A percentile compares a stretch with the other conserved stretches of the same genome.
These are phyloP conservation scores for Carapus acus DNA, from an alignment of 2,797 vertebrate genomes.

Conservation along the genomic window DNA sequence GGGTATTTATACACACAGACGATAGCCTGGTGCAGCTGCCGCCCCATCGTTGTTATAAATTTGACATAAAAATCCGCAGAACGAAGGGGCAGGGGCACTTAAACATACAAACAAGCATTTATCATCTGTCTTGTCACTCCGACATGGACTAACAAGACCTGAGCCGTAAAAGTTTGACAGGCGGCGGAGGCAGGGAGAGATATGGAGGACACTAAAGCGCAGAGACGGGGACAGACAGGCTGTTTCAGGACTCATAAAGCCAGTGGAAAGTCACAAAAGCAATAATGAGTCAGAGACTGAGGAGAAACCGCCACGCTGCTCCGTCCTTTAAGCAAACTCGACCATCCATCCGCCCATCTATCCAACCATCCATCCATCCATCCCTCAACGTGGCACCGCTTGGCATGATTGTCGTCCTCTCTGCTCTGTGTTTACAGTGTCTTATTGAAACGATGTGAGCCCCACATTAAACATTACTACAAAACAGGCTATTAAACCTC, in stretches of 20 bases:
- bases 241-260: conserved; percentile 31
- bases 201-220: conserved; percentile 29
- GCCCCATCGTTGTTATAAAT: neutral
- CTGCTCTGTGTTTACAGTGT: too few species aligned
- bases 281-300: neutral
- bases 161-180: conserved; percentile 26
- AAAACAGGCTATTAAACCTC: too few species aligned
- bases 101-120: conserved; percentile 9
- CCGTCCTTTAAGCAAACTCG: neutral
- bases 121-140: conserved; percentile 20
- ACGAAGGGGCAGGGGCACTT: conserved; percentile 5
- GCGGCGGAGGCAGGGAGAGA: conserved; percentile 7
- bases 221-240: conserved; percentile 10
- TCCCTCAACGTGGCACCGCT: neutral
- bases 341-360: neutral
- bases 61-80: neutral
- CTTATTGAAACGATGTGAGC: too few species aligned
- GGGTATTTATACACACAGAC: too few species aligned
- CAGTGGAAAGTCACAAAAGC: conserved; percentile 1
- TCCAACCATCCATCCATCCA: neutral
- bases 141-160: conserved; percentile 31
- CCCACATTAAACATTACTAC: too few species aligned
- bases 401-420: too few species aligned
- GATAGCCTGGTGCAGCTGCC: too few species aligned
- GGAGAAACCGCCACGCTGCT: neutral